Percentiles rank a stretch among this genome's conserved stretches.
phyloP scores from a whole-genome alignment of 2,888 invertebrate genomes.

The Machimus atricapillus region DNA sequence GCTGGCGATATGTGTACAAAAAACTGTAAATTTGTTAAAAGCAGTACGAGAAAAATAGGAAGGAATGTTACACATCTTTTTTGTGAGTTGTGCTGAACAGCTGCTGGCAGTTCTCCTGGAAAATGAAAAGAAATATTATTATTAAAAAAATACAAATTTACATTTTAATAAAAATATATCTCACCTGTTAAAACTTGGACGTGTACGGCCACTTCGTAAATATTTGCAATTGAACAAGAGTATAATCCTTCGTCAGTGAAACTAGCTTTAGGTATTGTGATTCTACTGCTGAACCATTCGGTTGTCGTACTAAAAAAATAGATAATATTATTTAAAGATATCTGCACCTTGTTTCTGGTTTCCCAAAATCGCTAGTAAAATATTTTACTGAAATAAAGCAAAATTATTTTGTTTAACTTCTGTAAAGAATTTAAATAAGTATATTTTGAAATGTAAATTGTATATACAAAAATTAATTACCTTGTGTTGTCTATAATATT shows the following conservation, averaged over 20 bases:
- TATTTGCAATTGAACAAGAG: slow-evolving; percentile 70
- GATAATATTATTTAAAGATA: background rate
- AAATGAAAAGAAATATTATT: background rate
- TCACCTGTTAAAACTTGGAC: slow-evolving; percentile 74
- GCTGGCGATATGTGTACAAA: slow-evolving; percentile 4
- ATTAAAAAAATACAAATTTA: background rate
- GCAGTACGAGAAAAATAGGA: slow-evolving; percentile 15
- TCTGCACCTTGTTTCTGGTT: too few species aligned
- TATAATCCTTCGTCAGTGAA: slow-evolving; percentile 73
- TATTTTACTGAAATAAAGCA: too few species aligned
- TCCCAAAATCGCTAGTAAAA: too few species aligned
- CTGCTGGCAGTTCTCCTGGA: slow-evolving; percentile 58
- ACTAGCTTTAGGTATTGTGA: slow-evolving; percentile 66
- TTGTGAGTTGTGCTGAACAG: slow-evolving; percentile 59
- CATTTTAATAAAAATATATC: background rate
- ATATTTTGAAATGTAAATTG: too few species aligned
- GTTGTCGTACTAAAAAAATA: slow-evolving; percentile 54
- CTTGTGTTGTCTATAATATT: slow-evolving; percentile 4
- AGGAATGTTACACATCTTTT: slow-evolving; percentile 41
- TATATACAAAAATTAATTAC: background rate
- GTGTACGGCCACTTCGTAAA: slow-evolving; percentile 70
- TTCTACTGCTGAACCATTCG: slow-evolving; percentile 57
- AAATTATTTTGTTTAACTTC: background rate
- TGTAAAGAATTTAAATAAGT: background rate
- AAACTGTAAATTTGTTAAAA: slow-evolving; percentile 3